Evolutionary conservation across 2,797 vertebrate genomes (phyloP), one percentile per base, ranked within the genome.

Genomic region (Remorina albescens): DNA sequence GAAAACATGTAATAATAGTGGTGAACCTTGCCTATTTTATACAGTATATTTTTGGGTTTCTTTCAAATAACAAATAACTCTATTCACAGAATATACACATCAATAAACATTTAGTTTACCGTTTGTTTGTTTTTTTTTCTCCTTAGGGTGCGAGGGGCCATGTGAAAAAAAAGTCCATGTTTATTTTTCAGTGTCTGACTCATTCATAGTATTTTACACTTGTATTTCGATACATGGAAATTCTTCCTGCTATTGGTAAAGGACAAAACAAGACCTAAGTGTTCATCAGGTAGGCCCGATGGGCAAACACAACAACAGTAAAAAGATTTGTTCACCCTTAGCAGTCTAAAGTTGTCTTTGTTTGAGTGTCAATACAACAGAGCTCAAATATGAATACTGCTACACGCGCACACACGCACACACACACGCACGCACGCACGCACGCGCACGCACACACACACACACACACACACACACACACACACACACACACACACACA

Each of bases 51-150:
- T 89, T 90, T 89, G 87, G 87, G 84, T 91, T 86, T 88, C 71
- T 91, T 89, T 87, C 49, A 88, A 80, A 90, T 92, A 88, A 92
- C 84, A 92, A 88, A 88, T 87, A 69, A 88, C 86, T 88, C 80
- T 92, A 88, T 91, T 93, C 86, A 93, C 88, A 93, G 80, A 92
- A 94, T 92, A 83, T 90, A 92, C 90, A 94, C 46, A 62, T 90
- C 65, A 68, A 87, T 86, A 87, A 87, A 90, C 76, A 79, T 76
- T 82, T 86, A 71, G 81, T 76, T 66, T 83, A 86, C 74, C 76
- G 76, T 73, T 72, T 82, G 49, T 74, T 79, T n/a, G n/a, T n/a
- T n/a, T n/a, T n/a, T n/a, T n/a, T n/a, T n/a, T n/a, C n/a, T n/a
- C n/a, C n/a, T n/a, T 61, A 61, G 44, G 76, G 56, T 80, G 67